phyloP scores from a whole-genome alignment of 2,888 invertebrate species.

The Lacanobia wlatinum region DNA sequence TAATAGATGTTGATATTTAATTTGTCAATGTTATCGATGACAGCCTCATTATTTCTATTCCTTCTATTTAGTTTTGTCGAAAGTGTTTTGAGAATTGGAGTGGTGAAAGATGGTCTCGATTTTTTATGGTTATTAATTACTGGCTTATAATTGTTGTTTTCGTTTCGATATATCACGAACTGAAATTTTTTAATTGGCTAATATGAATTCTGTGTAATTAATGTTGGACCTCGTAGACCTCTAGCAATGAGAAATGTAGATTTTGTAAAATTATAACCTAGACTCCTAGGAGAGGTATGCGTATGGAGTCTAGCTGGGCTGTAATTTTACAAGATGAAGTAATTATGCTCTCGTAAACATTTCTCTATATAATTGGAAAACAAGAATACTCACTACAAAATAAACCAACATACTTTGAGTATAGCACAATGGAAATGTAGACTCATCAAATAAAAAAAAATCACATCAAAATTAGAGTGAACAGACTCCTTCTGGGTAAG shows the following conservation, averaged over 20 bases:
- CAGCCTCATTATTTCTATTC: constrained; percentile 83
- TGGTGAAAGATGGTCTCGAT: constrained; percentile 76
- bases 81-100: constrained; percentile 73
- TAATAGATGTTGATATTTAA: constrained; percentile 83
- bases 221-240: constrained; percentile 43
- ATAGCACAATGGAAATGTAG: background rate
- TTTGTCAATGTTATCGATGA: constrained; percentile 89
- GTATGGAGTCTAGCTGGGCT: constrained; percentile 19
- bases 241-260: constrained; percentile 47
- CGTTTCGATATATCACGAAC: constrained; percentile 63
- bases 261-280: constrained; percentile 31
- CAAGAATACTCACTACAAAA: constrained; percentile 6
- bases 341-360: constrained; percentile 47
- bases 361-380: constrained; percentile 17
- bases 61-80: constrained; percentile 72
- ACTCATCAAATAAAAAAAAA: background rate
- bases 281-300: constrained; percentile 19
- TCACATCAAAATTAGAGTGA: too few species aligned
- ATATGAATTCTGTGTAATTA: constrained; percentile 61
- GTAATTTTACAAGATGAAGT: constrained; percentile 57
- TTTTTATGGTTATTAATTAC: constrained; percentile 71
- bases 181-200: constrained; percentile 61
- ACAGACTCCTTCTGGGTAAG: too few species aligned
- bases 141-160: constrained; percentile 65
- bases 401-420: background rate